Evolutionary conservation across 2,113 vertebrate species (phyloP).

Genomic region (Urocitellus parryii): DNA sequence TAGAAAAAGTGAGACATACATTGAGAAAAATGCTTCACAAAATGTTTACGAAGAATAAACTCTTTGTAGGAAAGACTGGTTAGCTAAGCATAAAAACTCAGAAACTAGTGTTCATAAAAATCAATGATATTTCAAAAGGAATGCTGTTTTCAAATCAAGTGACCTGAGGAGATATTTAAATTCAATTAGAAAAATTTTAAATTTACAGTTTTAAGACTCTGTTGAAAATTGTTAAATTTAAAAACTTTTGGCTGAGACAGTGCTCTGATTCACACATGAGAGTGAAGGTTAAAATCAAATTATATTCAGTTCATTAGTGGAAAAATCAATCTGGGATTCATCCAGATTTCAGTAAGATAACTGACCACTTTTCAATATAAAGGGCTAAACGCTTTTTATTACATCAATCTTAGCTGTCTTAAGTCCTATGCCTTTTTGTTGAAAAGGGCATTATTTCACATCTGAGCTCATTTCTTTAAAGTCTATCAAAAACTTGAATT

Average conservation of each 20-base stretch:
- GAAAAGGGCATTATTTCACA: conserved; percentile 88
- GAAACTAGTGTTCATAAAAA: background rate
- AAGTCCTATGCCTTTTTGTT: conserved; percentile 83
- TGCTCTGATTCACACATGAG: background rate
- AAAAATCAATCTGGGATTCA: conserved; percentile 53
- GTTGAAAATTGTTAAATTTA: background rate
- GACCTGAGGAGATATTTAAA: background rate
- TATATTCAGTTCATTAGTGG: conserved; percentile 67
- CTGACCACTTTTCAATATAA: conserved; percentile 70
- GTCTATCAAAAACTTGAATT: conserved; percentile 90
- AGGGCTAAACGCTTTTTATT: conserved; percentile 78
- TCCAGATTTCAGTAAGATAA: conserved; percentile 78
- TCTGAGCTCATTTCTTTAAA: conserved; percentile 85
- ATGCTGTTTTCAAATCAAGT: conserved; percentile 29
- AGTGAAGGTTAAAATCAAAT: conserved; percentile 48
- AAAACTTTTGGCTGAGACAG: background rate
- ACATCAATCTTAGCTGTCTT: conserved; percentile 82
- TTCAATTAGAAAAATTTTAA: background rate
- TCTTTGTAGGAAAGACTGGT: background rate
- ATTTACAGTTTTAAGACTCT: background rate
- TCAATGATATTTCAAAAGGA: conserved; percentile 35
- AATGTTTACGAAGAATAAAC: background rate
- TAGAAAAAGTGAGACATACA: conserved; percentile 2
- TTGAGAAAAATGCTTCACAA: background rate
- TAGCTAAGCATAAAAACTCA: background rate